phyloP scores from a whole-genome alignment of 2,888 invertebrate species.

The Scaptodrosophila latifasciaeformis region DNA sequence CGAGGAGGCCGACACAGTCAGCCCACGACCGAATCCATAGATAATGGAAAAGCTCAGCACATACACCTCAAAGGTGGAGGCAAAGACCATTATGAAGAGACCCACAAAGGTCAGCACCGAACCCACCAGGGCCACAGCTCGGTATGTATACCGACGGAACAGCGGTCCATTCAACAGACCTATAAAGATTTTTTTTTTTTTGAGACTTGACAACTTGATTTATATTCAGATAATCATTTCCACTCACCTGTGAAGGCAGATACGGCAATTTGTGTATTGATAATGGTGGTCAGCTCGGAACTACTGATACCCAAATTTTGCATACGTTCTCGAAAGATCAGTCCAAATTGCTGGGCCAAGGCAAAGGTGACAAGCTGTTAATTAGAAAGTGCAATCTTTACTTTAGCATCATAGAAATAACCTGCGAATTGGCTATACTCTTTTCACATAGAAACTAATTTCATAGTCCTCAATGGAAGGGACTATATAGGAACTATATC shows the following conservation, averaged over 20 bases:
- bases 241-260: slow-evolving; percentile 81
- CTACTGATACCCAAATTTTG: slow-evolving; percentile 78
- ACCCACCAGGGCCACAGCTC: slow-evolving; percentile 81
- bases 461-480: no score
- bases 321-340: slow-evolving; percentile 82
- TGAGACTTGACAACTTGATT: background rate
- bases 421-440: no score
- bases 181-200: slow-evolving; percentile 20
- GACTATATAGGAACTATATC: no score
- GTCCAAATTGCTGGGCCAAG: slow-evolving; percentile 83
- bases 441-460: no score
- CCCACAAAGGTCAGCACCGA: slow-evolving; percentile 79
- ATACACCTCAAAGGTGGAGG: slow-evolving; percentile 80
- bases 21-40: slow-evolving; percentile 78
- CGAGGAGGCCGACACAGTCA: slow-evolving; percentile 82
- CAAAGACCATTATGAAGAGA: slow-evolving; percentile 79
- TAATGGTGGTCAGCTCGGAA: slow-evolving; percentile 82
- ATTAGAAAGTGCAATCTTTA: background rate
- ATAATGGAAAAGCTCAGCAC: slow-evolving; percentile 71
- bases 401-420: no score
- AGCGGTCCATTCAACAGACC: slow-evolving; percentile 82
- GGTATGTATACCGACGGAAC: slow-evolving; percentile 81
- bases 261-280: slow-evolving; percentile 83
- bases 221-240: background rate
- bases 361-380: slow-evolving; percentile 81